Conservation (phyloP, 1,140 invertebrate genomes). For the Pogonomyrmex californicus region DNA sequence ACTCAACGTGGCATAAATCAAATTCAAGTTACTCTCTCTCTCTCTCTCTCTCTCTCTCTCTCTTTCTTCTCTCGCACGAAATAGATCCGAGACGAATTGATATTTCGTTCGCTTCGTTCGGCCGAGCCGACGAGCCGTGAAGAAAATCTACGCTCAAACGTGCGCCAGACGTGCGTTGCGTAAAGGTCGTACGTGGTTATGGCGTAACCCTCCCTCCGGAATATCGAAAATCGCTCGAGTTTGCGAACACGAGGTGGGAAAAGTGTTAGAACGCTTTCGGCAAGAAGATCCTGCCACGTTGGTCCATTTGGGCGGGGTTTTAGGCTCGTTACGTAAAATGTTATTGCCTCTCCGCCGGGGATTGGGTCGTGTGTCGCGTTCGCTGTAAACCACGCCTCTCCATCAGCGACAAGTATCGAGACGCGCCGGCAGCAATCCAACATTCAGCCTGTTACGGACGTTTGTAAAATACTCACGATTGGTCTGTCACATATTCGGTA, state of each 20-base stretch:
- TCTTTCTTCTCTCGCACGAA: constrained; percentile 28
- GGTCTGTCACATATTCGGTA: neutral
- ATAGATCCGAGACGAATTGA: constrained; percentile 61
- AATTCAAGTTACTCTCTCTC: constrained; percentile 53
- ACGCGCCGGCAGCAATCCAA: constrained; percentile 1
- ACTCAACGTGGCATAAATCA: constrained; percentile 62
- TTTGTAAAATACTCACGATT: constrained; percentile 27
- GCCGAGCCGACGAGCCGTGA: constrained; percentile 8
- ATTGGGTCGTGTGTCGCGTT: constrained; percentile 21
- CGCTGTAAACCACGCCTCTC: constrained; percentile 21
- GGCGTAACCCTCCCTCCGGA: neutral
- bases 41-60: neutral
- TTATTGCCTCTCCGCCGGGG: neutral
- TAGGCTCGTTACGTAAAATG: constrained; percentile 18
- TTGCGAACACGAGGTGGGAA: neutral
- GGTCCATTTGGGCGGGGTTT: constrained; percentile 54
- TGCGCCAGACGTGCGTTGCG: neutral
- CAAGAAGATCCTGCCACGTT: neutral
- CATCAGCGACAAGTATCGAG: constrained; percentile 1
- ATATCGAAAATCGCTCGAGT: constrained; percentile 29
- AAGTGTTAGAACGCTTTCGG: constrained; percentile 28
- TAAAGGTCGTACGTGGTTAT: constrained; percentile 34
- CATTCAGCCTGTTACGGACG: constrained; percentile 18
- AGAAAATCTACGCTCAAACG: constrained; percentile 28
- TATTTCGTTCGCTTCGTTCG: constrained; percentile 36